Evolutionary conservation across 2,797 vertebrate genomes (phyloP).

Genomic region (Tenualosa thibaudeaui): DNA sequence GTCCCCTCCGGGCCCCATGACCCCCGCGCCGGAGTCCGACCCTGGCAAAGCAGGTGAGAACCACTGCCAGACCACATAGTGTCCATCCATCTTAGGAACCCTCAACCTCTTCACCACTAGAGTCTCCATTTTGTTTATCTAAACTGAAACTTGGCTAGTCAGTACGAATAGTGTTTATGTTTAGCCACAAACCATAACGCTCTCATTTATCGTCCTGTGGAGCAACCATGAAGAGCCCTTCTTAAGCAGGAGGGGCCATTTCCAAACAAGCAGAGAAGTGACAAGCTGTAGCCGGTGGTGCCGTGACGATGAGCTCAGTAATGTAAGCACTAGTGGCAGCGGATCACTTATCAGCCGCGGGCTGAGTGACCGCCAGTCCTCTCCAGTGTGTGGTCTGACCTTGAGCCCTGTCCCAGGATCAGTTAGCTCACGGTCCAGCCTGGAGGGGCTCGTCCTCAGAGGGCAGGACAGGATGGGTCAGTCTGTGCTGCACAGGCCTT

Average conservation of each 20-base stretch:
- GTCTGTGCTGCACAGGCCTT: neutral
- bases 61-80: neutral
- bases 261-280: neutral
- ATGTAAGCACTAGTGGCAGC: neutral
- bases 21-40: conserved; percentile 61
- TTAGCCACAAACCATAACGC: neutral
- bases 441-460: neutral
- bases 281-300: neutral
- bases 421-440: neutral
- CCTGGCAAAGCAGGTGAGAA: conserved; percentile 72
- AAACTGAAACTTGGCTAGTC: no score
- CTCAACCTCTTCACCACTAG: neutral
- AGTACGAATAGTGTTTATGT: no score
- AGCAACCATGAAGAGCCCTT: no score
- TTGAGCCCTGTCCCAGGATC: neutral
- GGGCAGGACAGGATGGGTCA: neutral
- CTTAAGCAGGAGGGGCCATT: neutral
- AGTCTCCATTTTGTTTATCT: no score
- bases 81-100: no score
- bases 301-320: neutral
- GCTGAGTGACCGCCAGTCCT: neutral
- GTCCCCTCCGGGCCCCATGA: conserved; percentile 65
- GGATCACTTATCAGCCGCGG: neutral
- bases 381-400: neutral
- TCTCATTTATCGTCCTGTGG: neutral